Conservation (phyloP, 1,140 invertebrate genomes). For the Batillaria attramentaria region DNA sequence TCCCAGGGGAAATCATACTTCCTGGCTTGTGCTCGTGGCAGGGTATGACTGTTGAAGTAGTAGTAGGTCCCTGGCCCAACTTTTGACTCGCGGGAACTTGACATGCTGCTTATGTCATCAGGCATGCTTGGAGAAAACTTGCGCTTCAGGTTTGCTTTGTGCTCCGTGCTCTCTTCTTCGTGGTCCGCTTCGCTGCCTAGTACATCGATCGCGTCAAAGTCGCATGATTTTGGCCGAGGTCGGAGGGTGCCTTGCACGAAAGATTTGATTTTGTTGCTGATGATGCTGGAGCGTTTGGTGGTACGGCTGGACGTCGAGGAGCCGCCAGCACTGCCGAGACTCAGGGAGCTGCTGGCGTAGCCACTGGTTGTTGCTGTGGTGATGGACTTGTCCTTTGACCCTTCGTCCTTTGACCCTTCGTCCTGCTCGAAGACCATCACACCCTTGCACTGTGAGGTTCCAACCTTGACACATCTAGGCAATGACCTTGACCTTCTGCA, state of each 20-base stretch:
- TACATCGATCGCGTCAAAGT: slow-evolving; percentile 59
- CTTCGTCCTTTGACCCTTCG: neutral
- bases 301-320: slow-evolving; percentile 47
- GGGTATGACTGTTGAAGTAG: slow-evolving; percentile 62
- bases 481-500: slow-evolving; percentile 62
- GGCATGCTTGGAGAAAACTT: slow-evolving; percentile 52
- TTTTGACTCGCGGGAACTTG: slow-evolving; percentile 32
- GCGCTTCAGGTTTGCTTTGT: slow-evolving; percentile 30
- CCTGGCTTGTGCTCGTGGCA: slow-evolving; percentile 59
- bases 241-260: slow-evolving; percentile 50
- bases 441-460: slow-evolving; percentile 6
- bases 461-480: slow-evolving; percentile 57
- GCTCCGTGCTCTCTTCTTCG: neutral
- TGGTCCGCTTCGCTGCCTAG: slow-evolving; percentile 17
- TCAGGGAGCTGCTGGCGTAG: slow-evolving; percentile 52
- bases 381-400: slow-evolving; percentile 24
- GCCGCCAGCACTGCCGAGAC: slow-evolving; percentile 45
- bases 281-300: slow-evolving; percentile 60
- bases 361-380: neutral
- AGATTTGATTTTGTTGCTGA: slow-evolving; percentile 62
- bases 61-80: slow-evolving; percentile 64
- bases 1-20: slow-evolving; percentile 67
- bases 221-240: slow-evolving; percentile 61
- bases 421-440: slow-evolving; percentile 23
- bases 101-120: slow-evolving; percentile 39